Evolutionary conservation across 2,888 invertebrate species (phyloP).

Genomic region (Rhabditoides inermis): DNA sequence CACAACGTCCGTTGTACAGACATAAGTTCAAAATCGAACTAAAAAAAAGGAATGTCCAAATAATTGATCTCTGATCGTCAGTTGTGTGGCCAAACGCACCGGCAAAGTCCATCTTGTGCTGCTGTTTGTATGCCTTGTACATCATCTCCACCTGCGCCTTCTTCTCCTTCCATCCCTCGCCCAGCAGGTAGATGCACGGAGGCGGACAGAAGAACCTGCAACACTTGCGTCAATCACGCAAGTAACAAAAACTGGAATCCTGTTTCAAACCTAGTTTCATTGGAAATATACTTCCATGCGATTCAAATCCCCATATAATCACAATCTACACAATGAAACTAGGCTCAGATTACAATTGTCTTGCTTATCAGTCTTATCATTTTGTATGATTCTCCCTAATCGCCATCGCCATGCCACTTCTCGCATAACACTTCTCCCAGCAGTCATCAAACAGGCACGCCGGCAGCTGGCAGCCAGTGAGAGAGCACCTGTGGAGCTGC

Average conservation of each 20-base stretch:
- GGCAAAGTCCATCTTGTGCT: neutral
- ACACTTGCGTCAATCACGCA: no score
- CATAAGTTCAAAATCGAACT: neutral
- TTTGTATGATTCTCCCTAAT: neutral
- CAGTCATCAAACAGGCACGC: no score
- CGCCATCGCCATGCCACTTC: neutral
- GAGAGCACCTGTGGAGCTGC: no score
- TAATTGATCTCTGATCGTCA: no score
- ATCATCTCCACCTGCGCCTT: conserved; percentile 62
- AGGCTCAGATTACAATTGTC: neutral
- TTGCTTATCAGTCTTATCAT: neutral
- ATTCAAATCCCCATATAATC: neutral
- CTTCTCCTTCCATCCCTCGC: conserved; percentile 93
- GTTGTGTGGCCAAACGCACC: neutral
- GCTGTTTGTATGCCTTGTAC: conserved; percentile 6
- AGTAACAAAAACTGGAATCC: no score
- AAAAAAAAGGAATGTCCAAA: neutral
- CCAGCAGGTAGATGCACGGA: conserved; percentile 93
- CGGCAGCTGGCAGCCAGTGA: no score
- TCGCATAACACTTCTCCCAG: no score
- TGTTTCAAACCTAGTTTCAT: no score
- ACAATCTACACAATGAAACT: neutral
- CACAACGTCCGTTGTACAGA: no score
- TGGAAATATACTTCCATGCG: neutral
- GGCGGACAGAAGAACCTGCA: conserved; percentile 89